phyloP scores from a whole-genome alignment of 1,140 invertebrate species.

The Ips nitidus region DNA sequence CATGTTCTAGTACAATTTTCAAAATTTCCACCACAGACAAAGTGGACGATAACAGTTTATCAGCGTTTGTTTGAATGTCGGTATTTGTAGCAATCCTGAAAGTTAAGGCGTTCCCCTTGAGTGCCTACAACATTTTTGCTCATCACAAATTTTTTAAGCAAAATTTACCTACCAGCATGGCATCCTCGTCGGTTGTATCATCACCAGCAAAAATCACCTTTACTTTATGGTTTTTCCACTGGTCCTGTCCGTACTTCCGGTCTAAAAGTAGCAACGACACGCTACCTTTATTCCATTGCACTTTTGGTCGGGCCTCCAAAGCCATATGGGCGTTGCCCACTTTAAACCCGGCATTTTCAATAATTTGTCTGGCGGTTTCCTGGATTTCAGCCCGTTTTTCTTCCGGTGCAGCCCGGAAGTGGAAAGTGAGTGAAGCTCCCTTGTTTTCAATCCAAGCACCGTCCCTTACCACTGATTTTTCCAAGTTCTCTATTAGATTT shows the following conservation, averaged over 20 bases:
- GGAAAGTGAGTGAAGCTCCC: constrained; percentile 37
- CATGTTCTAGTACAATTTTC: constrained; percentile 19
- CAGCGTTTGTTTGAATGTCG: constrained; percentile 30
- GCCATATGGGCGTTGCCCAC: constrained; percentile 38
- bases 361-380: constrained; percentile 31
- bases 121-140: constrained; percentile 18
- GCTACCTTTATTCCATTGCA: constrained; percentile 41
- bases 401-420: constrained; percentile 34
- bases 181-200: constrained; percentile 41
- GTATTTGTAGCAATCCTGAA: constrained; percentile 33
- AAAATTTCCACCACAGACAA: constrained; percentile 31
- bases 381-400: constrained; percentile 31
- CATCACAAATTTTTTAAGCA: neutral
- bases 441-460: constrained; percentile 42
- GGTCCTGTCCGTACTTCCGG: constrained; percentile 30
- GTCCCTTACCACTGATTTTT: constrained; percentile 35
- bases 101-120: constrained; percentile 35
- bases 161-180: constrained; percentile 30
- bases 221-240: constrained; percentile 29
- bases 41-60: constrained; percentile 35
- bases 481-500: constrained; percentile 28
- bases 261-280: constrained; percentile 31
- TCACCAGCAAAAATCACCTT: constrained; percentile 41
- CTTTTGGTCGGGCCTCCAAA: constrained; percentile 37
- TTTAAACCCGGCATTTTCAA: constrained; percentile 37